Evolutionary conservation across 2,797 vertebrate species (phyloP).

Genomic region (Spea hammondii): DNA sequence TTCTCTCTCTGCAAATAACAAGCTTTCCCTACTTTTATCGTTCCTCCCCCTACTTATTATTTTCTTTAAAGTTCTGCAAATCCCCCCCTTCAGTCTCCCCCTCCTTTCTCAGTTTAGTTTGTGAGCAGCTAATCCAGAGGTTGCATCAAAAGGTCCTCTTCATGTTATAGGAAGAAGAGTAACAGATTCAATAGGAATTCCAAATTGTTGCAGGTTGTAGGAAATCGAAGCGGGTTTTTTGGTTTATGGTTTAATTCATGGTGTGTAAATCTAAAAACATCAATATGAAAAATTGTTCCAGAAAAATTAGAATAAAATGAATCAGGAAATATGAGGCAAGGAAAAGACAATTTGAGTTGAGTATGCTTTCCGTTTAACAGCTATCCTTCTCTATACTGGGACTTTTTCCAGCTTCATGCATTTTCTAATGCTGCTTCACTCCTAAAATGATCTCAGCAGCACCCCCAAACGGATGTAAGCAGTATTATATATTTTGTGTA

Average conservation of each 20-base stretch:
- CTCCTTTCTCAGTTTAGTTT: conserved; percentile 58
- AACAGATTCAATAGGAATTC: conserved; percentile 57
- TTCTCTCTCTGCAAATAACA: conserved; percentile 59
- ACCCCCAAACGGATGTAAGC: conserved; percentile 70
- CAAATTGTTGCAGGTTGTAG: conserved; percentile 59
- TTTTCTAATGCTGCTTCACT: conserved; percentile 48
- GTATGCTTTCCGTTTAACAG: conserved; percentile 58
- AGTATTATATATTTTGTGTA: too few relatives aligned
- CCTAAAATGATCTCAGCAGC: conserved; percentile 72
- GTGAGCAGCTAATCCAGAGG: conserved; percentile 62
- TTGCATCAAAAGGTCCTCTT: conserved; percentile 62
- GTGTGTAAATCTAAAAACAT: conserved; percentile 33
- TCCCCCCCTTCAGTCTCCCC: conserved; percentile 60
- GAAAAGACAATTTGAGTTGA: too few relatives aligned
- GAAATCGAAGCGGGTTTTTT: not conserved
- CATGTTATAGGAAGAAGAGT: conserved; percentile 54
- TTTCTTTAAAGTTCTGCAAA: conserved; percentile 63
- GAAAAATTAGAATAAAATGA: not conserved
- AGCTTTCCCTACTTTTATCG: conserved; percentile 42
- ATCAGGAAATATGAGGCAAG: not conserved
- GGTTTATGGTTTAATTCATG: conserved; percentile 53
- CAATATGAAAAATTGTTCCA: conserved; percentile 47
- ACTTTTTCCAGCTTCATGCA: conserved; percentile 56
- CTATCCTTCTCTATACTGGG: conserved; percentile 74
- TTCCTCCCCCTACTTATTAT: conserved; percentile 55